phyloP scores from a whole-genome alignment of 2,113 vertebrate genomes.

The Sylvilagus bachmani region DNA sequence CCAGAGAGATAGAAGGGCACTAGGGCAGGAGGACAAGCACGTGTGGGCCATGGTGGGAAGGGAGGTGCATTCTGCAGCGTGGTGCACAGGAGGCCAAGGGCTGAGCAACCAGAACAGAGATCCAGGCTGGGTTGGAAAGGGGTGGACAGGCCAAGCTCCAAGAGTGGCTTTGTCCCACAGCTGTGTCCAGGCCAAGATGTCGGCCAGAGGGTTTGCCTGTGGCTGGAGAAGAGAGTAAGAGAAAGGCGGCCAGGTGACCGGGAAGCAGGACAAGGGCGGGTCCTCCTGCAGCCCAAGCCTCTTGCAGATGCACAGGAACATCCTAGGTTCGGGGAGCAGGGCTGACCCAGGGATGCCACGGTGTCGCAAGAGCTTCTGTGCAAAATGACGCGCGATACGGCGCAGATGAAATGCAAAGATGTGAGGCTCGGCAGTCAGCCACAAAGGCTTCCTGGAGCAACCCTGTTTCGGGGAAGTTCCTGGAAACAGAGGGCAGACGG shows the following conservation, averaged over 20 bases:
- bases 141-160: neutral
- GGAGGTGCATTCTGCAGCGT: neutral
- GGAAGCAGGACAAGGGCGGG: neutral
- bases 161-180: neutral
- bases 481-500: neutral
- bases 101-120: neutral
- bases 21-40: neutral
- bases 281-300: neutral
- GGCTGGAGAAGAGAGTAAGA: too few species aligned
- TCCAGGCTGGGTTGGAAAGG: neutral
- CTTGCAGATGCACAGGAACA: neutral
- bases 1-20: neutral
- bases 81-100: fast-evolving
- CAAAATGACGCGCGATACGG: neutral
- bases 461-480: neutral
- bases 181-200: neutral
- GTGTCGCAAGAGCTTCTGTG: neutral
- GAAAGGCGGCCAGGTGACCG: neutral
- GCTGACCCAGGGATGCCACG: fast-evolving
- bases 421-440: neutral
- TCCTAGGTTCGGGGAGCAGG: neutral
- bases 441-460: neutral
- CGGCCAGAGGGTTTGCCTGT: too few species aligned
- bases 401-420: neutral
- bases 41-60: neutral